Percentiles rank a stretch among this genome's conserved stretches.
phyloP scores from a whole-genome alignment of 2,113 vertebrate genomes.

The Pungitius pungitius region DNA sequence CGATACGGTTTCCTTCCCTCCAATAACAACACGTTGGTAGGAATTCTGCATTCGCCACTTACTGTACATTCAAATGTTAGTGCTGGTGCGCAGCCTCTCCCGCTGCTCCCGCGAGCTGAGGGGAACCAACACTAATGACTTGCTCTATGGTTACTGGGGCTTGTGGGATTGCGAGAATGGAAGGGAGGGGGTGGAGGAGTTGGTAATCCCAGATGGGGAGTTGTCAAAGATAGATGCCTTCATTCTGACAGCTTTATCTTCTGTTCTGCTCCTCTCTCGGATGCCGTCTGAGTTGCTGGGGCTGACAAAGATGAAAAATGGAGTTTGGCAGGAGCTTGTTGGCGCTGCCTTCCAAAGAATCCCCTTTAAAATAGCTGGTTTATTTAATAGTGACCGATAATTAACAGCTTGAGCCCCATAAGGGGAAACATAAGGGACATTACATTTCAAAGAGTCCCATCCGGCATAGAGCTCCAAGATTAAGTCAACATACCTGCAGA shows the following conservation, averaged over 20 bases:
- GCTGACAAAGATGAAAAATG: neutral
- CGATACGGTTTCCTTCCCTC: neutral
- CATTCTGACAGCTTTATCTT: conserved; percentile 25
- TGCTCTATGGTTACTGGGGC: conserved; percentile 71
- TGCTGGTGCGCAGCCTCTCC: neutral
- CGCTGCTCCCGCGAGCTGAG: conserved; percentile 32
- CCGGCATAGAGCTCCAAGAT: neutral
- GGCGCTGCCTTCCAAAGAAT: conserved; percentile 5
- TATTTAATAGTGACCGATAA: neutral
- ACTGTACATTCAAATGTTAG: neutral
- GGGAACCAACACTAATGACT: conserved; percentile 61
- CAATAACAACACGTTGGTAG: neutral
- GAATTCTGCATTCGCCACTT: neutral
- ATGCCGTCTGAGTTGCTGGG: neutral
- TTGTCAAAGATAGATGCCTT: conserved; percentile 62
- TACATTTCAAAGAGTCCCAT: conserved; percentile 17
- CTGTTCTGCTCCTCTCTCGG: conserved; percentile 4
- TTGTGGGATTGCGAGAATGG: conserved; percentile 38
- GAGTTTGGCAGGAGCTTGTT: conserved; percentile 14
- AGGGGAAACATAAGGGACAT: conserved; percentile 9
- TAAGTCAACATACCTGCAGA: conserved; percentile 14
- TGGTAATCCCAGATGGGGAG: conserved; percentile 34
- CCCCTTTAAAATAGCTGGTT: conserved; percentile 11
- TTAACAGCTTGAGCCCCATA: conserved; percentile 1
- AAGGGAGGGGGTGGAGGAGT: conserved; percentile 23